Evolutionary conservation across 2,888 invertebrate genomes (phyloP).

Genomic region (Blomia tropicalis): DNA sequence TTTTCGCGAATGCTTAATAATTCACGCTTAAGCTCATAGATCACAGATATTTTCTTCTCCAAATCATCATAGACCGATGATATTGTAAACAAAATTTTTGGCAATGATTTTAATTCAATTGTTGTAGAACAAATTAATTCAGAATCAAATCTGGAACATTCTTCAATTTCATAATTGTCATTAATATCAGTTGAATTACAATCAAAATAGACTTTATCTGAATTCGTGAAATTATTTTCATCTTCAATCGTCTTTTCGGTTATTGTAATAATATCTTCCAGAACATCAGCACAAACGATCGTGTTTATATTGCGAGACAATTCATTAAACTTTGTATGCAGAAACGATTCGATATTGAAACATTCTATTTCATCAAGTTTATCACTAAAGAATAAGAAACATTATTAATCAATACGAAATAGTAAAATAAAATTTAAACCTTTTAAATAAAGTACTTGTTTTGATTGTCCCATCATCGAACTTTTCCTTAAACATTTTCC

Average conservation of each 20-base stretch:
- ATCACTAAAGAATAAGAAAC: background rate
- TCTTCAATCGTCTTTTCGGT: background rate
- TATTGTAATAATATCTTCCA: background rate
- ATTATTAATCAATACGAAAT: background rate
- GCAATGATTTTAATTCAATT: too few relatives aligned
- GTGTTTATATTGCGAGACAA: background rate
- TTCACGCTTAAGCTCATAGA: background rate
- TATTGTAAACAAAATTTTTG: background rate
- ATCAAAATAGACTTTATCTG: too few relatives aligned
- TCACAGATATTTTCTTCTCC: conserved; percentile 10
- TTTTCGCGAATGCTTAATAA: background rate
- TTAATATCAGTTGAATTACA: too few relatives aligned
- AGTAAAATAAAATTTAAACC: background rate
- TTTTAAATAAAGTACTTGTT: background rate
- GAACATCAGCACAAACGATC: background rate
- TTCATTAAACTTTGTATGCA: background rate
- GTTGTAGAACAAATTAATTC: too few relatives aligned
- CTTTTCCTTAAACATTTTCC: background rate
- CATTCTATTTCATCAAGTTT: background rate
- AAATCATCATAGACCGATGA: background rate
- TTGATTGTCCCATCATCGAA: background rate
- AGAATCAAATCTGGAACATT: too few relatives aligned
- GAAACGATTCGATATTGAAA: too few relatives aligned
- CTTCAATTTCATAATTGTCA: background rate
- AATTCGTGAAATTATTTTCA: conserved; percentile 12